phyloP scores from a whole-genome alignment of 2,888 invertebrate genomes.

The Acanthococcus lagerstroemiae region DNA sequence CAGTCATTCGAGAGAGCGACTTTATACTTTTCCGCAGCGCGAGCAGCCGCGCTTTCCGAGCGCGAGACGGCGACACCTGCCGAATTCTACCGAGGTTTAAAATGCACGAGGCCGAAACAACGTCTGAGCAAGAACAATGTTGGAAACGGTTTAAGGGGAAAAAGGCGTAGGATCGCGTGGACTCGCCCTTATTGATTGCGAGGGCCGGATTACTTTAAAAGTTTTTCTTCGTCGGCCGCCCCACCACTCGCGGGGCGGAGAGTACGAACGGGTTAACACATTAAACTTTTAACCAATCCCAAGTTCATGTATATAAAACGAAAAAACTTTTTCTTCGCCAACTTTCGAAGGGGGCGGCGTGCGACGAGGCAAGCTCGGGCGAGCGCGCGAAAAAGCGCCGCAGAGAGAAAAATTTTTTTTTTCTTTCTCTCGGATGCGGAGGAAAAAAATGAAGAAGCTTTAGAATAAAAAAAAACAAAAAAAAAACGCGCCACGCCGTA shows the following conservation, averaged over 20 bases:
- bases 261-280: conserved; percentile 32
- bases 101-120: conserved; percentile 29
- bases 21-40: too few species aligned
- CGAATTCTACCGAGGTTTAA: conserved; percentile 28
- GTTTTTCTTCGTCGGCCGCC: conserved; percentile 26
- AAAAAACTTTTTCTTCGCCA: conserved; percentile 16
- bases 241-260: conserved; percentile 31
- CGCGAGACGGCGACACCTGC: conserved; percentile 28
- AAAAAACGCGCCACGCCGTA: too few species aligned
- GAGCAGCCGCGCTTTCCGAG: conserved; percentile 14
- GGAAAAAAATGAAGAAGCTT: too few species aligned
- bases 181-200: conserved; percentile 31
- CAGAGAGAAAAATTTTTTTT: too few species aligned
- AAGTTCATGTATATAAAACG: conserved; percentile 19
- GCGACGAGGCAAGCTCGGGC: too few species aligned
- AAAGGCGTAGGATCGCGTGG: conserved; percentile 27
- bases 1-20: conserved; percentile 22
- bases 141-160: conserved; percentile 29
- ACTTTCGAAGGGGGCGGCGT: conserved; percentile 2
- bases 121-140: conserved; percentile 31
- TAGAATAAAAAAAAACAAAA: too few species aligned
- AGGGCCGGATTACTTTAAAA: conserved; percentile 29
- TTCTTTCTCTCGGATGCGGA: too few species aligned
- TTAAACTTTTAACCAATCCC: conserved; percentile 32
- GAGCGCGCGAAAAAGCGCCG: too few species aligned